A percentile compares a stretch with the other conserved stretches of the same genome.
These are phyloP conservation scores for Pogoniulus pusillus DNA, from an alignment of 2,797 vertebrate species.

Conservation along the genomic window DNA sequence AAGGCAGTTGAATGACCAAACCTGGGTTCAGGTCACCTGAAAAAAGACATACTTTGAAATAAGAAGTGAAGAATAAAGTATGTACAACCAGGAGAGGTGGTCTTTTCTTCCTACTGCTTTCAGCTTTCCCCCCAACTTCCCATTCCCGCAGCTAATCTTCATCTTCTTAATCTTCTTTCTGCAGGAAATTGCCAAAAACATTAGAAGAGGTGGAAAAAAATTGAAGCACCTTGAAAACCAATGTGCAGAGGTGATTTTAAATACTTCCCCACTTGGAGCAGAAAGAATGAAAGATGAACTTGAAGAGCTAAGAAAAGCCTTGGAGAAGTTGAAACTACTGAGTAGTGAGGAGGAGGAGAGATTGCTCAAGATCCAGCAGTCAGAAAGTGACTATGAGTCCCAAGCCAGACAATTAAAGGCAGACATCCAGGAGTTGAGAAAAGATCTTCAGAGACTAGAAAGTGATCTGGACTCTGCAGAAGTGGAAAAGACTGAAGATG, in stretches of 20 bases:
- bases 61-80: not conserved
- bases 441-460: slow-evolving; percentile 76
- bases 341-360: slow-evolving; percentile 77
- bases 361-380: slow-evolving; percentile 75
- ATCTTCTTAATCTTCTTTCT: not conserved
- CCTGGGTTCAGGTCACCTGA: not conserved
- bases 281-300: slow-evolving; percentile 81
- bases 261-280: slow-evolving; percentile 88
- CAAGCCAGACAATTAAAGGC: slow-evolving; percentile 77
- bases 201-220: slow-evolving; percentile 81
- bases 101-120: not conserved
- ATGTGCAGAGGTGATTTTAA: slow-evolving; percentile 76
- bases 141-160: not conserved
- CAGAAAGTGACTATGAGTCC: slow-evolving; percentile 77
- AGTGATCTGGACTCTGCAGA: slow-evolving; percentile 67
- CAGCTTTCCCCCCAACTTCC: not conserved
- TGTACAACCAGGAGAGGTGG: not conserved
- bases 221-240: slow-evolving; percentile 80
- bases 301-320: slow-evolving; percentile 81
- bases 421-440: slow-evolving; percentile 77
- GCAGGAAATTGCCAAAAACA: slow-evolving; percentile 72
- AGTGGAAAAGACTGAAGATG: slow-evolving; percentile 77
- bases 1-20: not conserved
- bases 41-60: not conserved
- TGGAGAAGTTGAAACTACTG: slow-evolving; percentile 81